phyloP scores from a whole-genome alignment of 2,113 vertebrate species.

The Varanus komodoensis region DNA sequence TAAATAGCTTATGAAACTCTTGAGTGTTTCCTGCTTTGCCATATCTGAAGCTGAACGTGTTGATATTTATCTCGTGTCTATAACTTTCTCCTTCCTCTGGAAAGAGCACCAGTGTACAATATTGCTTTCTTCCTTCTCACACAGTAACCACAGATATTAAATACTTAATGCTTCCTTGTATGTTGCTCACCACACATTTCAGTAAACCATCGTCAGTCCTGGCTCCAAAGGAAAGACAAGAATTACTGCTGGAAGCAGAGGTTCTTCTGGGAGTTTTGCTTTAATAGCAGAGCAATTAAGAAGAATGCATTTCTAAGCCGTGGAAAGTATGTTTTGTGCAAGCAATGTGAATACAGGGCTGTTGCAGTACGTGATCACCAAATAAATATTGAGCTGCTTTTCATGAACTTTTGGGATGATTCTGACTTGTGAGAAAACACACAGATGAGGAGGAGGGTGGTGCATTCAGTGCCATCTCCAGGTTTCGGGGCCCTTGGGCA shows the following conservation, averaged over 20 bases:
- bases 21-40: not conserved
- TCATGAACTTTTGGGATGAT: not conserved
- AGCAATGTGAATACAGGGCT: constrained; percentile 1
- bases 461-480: too few relatives aligned
- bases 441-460: not conserved
- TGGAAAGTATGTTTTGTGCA: constrained; percentile 50
- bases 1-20: not conserved
- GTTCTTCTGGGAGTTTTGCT: constrained; percentile 62
- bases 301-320: constrained; percentile 62
- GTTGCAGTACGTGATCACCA: constrained; percentile 18
- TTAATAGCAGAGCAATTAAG: constrained; percentile 69
- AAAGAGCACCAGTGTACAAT: constrained; percentile 15
- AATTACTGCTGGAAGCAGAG: constrained; percentile 67
- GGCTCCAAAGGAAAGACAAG: constrained; percentile 61
- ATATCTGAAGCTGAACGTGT: constrained; percentile 22
- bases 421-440: not conserved
- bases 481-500: too few relatives aligned
- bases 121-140: constrained; percentile 32
- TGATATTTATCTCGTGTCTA: constrained; percentile 30
- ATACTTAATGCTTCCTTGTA: constrained; percentile 42
- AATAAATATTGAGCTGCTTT: constrained; percentile 11
- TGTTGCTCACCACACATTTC: constrained; percentile 42
- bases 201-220: constrained; percentile 71
- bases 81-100: constrained; percentile 40
- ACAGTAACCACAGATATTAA: constrained; percentile 55